Conservation (phyloP, 2,888 invertebrate genomes). For the Eremobia ochroleuca region DNA sequence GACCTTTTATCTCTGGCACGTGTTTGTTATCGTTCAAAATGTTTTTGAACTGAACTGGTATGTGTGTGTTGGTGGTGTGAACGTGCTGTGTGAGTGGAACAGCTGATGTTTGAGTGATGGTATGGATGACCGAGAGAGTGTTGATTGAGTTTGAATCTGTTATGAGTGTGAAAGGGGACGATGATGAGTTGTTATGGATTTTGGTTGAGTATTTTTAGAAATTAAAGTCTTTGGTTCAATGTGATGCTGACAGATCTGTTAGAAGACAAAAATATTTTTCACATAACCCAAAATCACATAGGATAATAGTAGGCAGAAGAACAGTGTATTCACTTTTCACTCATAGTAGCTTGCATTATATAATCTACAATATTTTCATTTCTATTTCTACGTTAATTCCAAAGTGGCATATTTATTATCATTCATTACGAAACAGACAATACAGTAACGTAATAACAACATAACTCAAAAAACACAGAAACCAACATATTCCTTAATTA, state of each 20-base stretch:
- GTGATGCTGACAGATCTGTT: background rate
- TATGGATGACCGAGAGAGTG: background rate
- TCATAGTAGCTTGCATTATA: no score
- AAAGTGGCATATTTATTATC: background rate
- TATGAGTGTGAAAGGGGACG: background rate
- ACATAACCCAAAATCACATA: background rate
- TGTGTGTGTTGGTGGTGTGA: conserved; percentile 15
- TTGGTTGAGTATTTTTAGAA: background rate
- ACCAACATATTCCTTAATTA: conserved; percentile 45
- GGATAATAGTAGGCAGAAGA: no score
- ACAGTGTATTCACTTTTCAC: background rate
- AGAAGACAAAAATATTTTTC: background rate
- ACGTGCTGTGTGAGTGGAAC: conserved; percentile 14
- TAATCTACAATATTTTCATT: background rate
- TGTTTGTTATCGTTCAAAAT: conserved; percentile 45
- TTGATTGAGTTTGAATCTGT: conserved; percentile 1
- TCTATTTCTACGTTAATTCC: background rate
- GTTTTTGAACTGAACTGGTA: conserved; percentile 26
- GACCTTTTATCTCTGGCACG: conserved; percentile 52
- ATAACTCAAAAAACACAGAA: conserved; percentile 21
- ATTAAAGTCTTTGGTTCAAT: background rate
- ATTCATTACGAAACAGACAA: conserved; percentile 21
- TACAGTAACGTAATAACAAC: conserved; percentile 22
- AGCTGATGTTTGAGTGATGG: conserved; percentile 26
- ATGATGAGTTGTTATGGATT: background rate